Percentiles rank a stretch among this genome's conserved stretches.
Conservation (phyloP, 2,113 vertebrate species). For the Cygnus buccinator region DNA sequence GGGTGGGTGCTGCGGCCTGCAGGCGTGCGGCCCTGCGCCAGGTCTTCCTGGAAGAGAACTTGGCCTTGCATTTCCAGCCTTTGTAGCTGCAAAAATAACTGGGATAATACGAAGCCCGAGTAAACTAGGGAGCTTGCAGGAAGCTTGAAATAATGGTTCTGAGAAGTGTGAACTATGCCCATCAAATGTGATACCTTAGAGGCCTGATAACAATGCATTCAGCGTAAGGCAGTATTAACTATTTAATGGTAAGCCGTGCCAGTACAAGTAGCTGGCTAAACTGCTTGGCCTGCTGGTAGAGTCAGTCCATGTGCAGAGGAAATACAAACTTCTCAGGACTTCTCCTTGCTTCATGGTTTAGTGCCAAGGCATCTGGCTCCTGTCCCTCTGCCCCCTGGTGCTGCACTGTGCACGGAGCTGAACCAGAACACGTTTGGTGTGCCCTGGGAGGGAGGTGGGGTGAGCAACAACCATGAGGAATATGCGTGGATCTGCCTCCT, state of each 20-base stretch:
- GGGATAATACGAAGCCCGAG: background rate
- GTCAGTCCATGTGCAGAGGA: background rate
- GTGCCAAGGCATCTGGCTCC: background rate
- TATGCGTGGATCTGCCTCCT: background rate
- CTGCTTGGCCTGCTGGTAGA: background rate
- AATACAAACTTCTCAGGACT: background rate
- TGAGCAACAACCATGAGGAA: background rate
- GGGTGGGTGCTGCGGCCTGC: background rate
- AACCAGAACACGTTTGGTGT: accelerated
- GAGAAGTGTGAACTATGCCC: conserved; percentile 33
- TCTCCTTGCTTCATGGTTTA: background rate
- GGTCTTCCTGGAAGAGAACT: background rate
- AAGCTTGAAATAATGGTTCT: conserved; percentile 42
- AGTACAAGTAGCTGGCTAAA: background rate
- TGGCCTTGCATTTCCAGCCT: background rate
- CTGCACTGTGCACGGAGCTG: background rate
- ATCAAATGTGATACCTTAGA: conserved; percentile 30
- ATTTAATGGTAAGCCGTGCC: background rate
- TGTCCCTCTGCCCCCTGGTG: background rate
- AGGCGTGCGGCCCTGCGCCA: background rate
- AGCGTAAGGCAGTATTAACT: background rate
- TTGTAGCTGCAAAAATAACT: conserved; percentile 39
- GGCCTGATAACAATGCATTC: conserved; percentile 10
- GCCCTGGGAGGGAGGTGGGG: background rate
- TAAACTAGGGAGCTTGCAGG: conserved; percentile 47